Conservation (phyloP, 2,797 vertebrate species). For the Tarsius wallacei region DNA sequence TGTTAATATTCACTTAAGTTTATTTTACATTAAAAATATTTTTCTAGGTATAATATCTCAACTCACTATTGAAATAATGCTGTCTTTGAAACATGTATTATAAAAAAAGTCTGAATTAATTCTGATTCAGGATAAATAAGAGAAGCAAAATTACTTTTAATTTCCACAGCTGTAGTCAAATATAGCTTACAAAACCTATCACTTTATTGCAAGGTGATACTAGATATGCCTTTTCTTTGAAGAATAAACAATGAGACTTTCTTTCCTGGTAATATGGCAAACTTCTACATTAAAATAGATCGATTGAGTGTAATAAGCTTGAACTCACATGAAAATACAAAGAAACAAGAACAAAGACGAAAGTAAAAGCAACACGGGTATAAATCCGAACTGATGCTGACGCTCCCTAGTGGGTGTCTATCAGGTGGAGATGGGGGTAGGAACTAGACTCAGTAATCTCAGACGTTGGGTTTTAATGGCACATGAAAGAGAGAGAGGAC, state of each 20-base stretch:
- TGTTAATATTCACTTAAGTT: not conserved
- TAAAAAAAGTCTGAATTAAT: not conserved
- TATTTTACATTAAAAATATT: not conserved
- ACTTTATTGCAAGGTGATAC: not conserved
- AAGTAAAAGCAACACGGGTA: not conserved
- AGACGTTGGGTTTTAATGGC: not conserved
- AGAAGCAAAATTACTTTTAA: not conserved
- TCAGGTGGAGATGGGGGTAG: fast-evolving
- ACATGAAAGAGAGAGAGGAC: not conserved
- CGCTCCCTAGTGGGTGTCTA: fast-evolving
- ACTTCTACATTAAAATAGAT: not conserved
- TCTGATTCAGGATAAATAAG: not conserved
- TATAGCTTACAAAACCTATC: not conserved
- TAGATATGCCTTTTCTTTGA: not conserved
- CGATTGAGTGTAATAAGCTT: not conserved
- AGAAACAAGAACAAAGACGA: not conserved
- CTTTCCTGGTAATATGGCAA: not conserved
- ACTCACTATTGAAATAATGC: not conserved
- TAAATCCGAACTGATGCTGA: not conserved
- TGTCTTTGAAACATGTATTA: not conserved
- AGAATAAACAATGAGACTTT: not conserved
- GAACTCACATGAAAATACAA: not conserved
- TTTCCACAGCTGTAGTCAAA: not conserved
- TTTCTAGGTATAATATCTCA: not conserved
- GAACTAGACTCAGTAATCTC: not conserved